These are phyloP conservation scores for Sebastes melanostomus DNA, from an alignment of 2,797 vertebrate species.

Conservation along the genomic window DNA sequence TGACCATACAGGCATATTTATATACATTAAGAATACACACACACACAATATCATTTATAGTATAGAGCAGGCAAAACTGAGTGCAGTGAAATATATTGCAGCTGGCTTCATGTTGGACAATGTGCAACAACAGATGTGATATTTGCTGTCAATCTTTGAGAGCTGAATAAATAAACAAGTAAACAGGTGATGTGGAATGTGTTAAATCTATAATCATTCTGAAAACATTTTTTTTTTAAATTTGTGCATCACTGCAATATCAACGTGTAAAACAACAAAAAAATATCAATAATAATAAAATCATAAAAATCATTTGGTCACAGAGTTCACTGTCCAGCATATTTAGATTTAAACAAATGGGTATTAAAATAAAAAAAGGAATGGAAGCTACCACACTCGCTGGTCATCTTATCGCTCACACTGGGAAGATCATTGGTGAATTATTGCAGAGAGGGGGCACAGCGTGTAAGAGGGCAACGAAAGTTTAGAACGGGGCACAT, in stretches of 20 bases:
- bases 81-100: slow-evolving; percentile 30
- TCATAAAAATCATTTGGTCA: slow-evolving; percentile 41
- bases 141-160: not conserved
- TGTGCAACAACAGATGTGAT: not conserved
- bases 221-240: not conserved
- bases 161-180: not conserved
- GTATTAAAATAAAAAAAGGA: not conserved
- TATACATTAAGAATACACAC: slow-evolving; percentile 35
- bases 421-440: slow-evolving; percentile 18
- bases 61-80: slow-evolving; percentile 63
- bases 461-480: not conserved
- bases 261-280: slow-evolving; percentile 4
- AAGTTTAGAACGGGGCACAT: not conserved
- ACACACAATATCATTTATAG: slow-evolving; percentile 38
- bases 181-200: slow-evolving; percentile 25
- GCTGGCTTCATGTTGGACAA: slow-evolving; percentile 2
- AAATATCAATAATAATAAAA: not conserved
- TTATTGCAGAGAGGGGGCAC: slow-evolving; percentile 49
- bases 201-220: slow-evolving; percentile 20
- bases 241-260: not conserved
- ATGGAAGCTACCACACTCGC: not conserved
- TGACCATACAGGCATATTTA: slow-evolving; percentile 30
- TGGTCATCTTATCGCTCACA: not conserved
- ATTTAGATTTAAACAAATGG: slow-evolving; percentile 4
- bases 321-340: slow-evolving; percentile 43